Percentiles rank a stretch among this genome's conserved stretches.
phyloP scores from a whole-genome alignment of 2,888 invertebrate genomes.

The Pseudoips prasinana region DNA sequence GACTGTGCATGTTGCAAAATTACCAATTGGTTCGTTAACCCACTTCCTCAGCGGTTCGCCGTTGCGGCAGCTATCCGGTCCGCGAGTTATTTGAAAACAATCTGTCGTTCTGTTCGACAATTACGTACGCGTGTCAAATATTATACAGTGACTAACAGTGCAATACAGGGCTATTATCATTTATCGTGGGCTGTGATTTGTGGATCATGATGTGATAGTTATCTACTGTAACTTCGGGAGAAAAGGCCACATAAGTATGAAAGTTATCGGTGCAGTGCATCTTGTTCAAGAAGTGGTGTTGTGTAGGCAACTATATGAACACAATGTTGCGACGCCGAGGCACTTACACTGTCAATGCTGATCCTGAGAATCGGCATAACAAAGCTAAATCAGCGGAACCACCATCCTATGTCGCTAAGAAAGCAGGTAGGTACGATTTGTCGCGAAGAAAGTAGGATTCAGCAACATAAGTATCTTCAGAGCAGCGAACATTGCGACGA shows the following conservation, averaged over 20 bases:
- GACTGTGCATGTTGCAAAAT: conserved; percentile 68
- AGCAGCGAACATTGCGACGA: too few species aligned
- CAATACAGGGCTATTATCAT: conserved; percentile 22
- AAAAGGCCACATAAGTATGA: conserved; percentile 26
- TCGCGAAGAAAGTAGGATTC: too few species aligned
- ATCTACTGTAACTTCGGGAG: conserved; percentile 13
- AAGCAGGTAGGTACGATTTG: conserved; percentile 47
- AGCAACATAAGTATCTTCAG: too few species aligned
- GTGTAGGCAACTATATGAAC: conserved; percentile 32
- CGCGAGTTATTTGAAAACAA: conserved; percentile 55
- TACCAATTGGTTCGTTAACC: conserved; percentile 68
- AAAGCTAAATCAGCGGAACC: conserved; percentile 46
- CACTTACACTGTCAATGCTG: conserved; percentile 71
- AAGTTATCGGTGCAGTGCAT: conserved; percentile 30
- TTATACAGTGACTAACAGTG: conserved; percentile 27
- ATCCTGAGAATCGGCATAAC: conserved; percentile 46
- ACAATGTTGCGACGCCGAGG: conserved; percentile 71
- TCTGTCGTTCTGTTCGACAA: conserved; percentile 30
- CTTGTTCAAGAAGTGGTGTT: conserved; percentile 25
- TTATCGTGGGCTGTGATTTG: conserved; percentile 21
- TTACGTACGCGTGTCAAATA: conserved; percentile 30
- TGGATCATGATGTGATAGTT: conserved; percentile 22
- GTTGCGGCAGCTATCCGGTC: conserved; percentile 46
- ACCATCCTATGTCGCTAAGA: conserved; percentile 46
- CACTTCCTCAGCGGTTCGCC: conserved; percentile 54